Evolutionary conservation across 2,113 vertebrate genomes (phyloP), one percentile per base, ranked within the genome.

Genomic region (Bombycilla garrulus): DNA sequence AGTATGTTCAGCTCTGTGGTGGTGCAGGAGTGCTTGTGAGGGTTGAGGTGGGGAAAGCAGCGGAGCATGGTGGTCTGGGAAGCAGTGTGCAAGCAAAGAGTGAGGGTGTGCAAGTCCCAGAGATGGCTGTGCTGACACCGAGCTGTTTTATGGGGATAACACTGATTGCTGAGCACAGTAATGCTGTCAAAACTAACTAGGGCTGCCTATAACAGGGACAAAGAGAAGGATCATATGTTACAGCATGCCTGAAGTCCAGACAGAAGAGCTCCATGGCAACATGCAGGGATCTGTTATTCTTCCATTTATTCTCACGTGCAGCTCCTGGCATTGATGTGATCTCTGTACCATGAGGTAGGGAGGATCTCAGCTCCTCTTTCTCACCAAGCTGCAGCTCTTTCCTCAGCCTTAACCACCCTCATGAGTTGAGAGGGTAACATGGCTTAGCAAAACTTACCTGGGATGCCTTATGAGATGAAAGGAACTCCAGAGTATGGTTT

Each of bases 211-310:
- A 91, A 69, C 73, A 70, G 36, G 57, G 66, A 94, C 92, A 96
- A 95, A 96, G 88, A 72, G 70, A 91, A 84, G 73, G 78, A 94
- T 45, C 6, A 0, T 85, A 82, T 82, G 88, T 94, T 95, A 91
- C 57, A 85, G 66, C 54, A 47, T 85, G 84, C 74, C 81, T 91
- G 42, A 93, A 80, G 70, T 73, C 62, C 65, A 87, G 93, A 65
- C 21, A 80, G 89, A 77, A 87, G 66, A 88, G 67, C 79, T 94
- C 94, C 88, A 92, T 95, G 90, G 93, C 79, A 96, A 95, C 91
- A 89, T 85, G 84, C 78, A 81, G 69, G 44, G 70, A 92, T 91
- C 78, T 95, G 70, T 79, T 87, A 56, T 78, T 92, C 89, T 71
- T 91, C 69, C 84, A 86, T 91, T 91, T 90, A 82, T 87, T 91